Evolutionary conservation across 2,888 invertebrate species (phyloP).

Genomic region (Orchesellides sinensis): DNA sequence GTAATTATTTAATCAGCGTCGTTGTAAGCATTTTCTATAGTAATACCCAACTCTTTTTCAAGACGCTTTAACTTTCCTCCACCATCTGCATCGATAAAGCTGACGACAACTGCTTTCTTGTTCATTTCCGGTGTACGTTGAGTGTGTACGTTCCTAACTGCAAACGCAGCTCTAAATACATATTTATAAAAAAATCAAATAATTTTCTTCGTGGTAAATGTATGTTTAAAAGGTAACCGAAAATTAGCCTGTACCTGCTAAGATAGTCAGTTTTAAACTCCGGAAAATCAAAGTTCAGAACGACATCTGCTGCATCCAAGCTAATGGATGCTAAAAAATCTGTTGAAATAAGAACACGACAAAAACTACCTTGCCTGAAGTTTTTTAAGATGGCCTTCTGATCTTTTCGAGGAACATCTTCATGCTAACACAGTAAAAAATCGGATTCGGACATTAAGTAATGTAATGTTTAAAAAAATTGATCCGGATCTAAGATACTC

Average conservation of each 20-base stretch:
- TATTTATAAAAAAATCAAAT: neutral
- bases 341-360: slow-evolving; percentile 60
- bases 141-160: slow-evolving; percentile 17
- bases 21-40: slow-evolving; percentile 8
- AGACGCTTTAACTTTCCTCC: slow-evolving; percentile 20
- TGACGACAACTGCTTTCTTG: slow-evolving; percentile 37
- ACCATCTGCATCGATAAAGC: slow-evolving; percentile 28
- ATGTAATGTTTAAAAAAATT: slow-evolving; percentile 2
- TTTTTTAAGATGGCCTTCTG: slow-evolving; percentile 37
- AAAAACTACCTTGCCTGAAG: slow-evolving; percentile 44
- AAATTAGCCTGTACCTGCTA: slow-evolving; percentile 46
- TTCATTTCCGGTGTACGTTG: neutral
- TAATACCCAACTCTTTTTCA: slow-evolving; percentile 26
- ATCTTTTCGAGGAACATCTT: slow-evolving; percentile 33
- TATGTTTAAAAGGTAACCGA: neutral
- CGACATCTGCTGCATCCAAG: slow-evolving; percentile 49
- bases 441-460: neutral
- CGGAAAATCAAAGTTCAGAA: slow-evolving; percentile 68
- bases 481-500: neutral
- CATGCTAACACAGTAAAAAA: slow-evolving; percentile 52
- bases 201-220: neutral
- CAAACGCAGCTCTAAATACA: slow-evolving; percentile 55
- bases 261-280: slow-evolving; percentile 30
- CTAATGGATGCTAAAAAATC: slow-evolving; percentile 61
- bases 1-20: slow-evolving; percentile 5